Percentiles rank a stretch among this genome's conserved stretches.
Conservation (phyloP, 2,113 vertebrate species). For the Naja naja region DNA sequence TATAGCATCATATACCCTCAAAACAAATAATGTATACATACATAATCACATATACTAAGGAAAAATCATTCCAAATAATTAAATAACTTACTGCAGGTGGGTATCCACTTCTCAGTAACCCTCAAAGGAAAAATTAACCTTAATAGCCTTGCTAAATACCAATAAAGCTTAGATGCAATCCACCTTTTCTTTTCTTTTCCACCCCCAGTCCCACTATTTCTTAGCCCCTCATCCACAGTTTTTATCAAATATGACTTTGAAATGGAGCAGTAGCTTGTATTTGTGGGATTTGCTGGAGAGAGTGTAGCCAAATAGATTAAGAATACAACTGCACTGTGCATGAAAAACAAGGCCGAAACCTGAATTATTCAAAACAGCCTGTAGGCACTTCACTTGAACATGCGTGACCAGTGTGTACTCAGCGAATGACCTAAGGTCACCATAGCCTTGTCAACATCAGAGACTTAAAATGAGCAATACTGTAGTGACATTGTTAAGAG, state of each 20-base stretch:
- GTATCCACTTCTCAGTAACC: neutral
- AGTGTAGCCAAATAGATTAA: neutral
- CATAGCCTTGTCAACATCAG: conserved; percentile 32
- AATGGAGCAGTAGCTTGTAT: neutral
- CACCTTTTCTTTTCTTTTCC: neutral
- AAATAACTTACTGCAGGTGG: neutral
- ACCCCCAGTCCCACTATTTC: neutral
- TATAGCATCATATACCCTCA: neutral
- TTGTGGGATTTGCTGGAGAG: neutral
- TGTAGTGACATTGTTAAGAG: conserved; percentile 30
- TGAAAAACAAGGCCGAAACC: conserved; percentile 10
- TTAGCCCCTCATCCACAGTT: neutral
- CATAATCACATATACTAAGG: neutral
- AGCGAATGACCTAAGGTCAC: conserved; percentile 38
- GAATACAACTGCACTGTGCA: neutral
- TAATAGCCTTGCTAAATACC: neutral
- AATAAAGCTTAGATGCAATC: neutral
- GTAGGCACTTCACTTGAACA: conserved; percentile 33
- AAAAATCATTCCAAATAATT: neutral
- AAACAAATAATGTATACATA: neutral
- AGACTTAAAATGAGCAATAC: conserved; percentile 26
- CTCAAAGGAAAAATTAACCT: neutral
- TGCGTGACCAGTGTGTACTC: conserved; percentile 27
- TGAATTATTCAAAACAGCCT: conserved; percentile 38
- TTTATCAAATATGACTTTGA: neutral